Percentiles rank a stretch among this genome's conserved stretches.
phyloP scores from a whole-genome alignment of 1,140 invertebrate genomes.

The Leptinotarsa undecemlineata region DNA sequence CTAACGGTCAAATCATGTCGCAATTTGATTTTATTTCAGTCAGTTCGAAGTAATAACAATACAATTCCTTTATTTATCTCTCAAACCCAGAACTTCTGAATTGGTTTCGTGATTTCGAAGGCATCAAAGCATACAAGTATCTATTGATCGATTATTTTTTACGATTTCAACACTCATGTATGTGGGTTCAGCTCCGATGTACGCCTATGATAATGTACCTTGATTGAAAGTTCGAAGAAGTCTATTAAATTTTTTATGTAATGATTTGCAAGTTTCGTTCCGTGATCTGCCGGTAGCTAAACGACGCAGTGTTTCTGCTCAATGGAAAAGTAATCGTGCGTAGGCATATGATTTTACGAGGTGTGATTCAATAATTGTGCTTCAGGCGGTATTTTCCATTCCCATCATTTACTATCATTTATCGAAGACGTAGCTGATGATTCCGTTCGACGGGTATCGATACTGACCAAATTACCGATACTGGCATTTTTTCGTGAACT shows the following conservation, averaged over 20 bases:
- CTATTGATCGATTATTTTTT: background rate
- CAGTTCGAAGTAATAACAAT: too few species aligned
- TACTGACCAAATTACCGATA: too few species aligned
- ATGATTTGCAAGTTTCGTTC: conserved; percentile 17
- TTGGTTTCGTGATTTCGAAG: background rate
- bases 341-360: background rate
- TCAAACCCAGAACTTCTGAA: too few species aligned
- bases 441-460: too few species aligned
- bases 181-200: background rate
- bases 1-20: too few species aligned
- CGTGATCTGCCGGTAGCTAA: conserved; percentile 12
- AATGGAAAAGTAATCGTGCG: background rate
- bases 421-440: too few species aligned
- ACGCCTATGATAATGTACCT: conserved; percentile 9
- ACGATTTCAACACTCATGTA: background rate
- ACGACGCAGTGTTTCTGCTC: background rate
- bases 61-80: too few species aligned
- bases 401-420: too few species aligned
- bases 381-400: background rate
- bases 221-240: conserved; percentile 10
- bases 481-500: too few species aligned
- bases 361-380: background rate
- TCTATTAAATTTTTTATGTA: conserved; percentile 15
- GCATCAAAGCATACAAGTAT: background rate
- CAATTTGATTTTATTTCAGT: too few species aligned